Evolutionary conservation across 2,888 invertebrate species (phyloP), one percentile per base, ranked within the genome.

Genomic region (Andricus quercusramuli): DNA sequence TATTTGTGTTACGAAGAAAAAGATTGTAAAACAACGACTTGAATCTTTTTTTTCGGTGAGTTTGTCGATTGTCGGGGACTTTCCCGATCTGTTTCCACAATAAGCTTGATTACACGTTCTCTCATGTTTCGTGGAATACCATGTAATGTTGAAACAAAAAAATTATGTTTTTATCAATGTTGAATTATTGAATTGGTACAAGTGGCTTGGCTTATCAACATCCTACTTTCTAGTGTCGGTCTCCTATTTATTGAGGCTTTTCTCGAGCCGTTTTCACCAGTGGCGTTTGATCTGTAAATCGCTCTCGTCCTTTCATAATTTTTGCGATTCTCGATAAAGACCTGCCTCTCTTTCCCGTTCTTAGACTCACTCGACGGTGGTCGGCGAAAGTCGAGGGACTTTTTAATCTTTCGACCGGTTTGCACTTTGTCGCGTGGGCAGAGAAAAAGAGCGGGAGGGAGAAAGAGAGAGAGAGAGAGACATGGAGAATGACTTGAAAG

Each of bases 401-500:
- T 74, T 44, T 32, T 56, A 74, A 74, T 74, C 74, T 74, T 56
- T 74, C 32, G 66, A 78, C 79, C 78, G 78, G 82, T 79, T 82
- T 79, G 59, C 66, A 78, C 62, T 76, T 79, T 51, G 77, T 51
- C 66, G 82, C 82, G 82, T 82, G 78, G 82, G 82, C 78, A 59
- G 79, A 76, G 65, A 68, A 41, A 67, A 41, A 59, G 44, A 44
- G 11, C 9, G 44, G 13, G 13, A 44, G 13, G 15, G 44, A 13
- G 2, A 44, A 1, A 3, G 11, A 41, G 8, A 32, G 37, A 56
- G 32, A 64, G 66, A 68, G 32, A 32, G 25, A 37, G 22, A 17
- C 25, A 44, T 13, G 1, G 29, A 76, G 25, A 17, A 29, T 29
- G 29, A 29, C 29, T 29, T 29, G 29, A 3, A 29, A 29, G 2